Evolutionary conservation across 2,113 vertebrate species (phyloP).

Genomic region (Apus apus): DNA sequence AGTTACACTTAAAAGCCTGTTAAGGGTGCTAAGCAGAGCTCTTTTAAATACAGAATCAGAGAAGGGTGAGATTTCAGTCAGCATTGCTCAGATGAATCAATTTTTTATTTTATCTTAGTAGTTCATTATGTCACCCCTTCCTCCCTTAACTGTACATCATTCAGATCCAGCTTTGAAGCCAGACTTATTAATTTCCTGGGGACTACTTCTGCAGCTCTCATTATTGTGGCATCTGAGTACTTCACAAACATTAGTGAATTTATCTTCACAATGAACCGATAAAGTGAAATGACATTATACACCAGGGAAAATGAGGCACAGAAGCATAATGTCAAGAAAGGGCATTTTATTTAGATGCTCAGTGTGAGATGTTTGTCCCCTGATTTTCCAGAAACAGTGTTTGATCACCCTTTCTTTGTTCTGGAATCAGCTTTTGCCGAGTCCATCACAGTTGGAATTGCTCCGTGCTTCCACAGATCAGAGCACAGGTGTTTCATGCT

Average conservation of each 20-base stretch:
- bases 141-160: slow-evolving; percentile 9
- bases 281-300: neutral
- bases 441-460: neutral
- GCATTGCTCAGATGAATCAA: neutral
- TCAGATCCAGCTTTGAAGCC: neutral
- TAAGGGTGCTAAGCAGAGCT: neutral
- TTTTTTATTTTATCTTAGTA: slow-evolving; percentile 27
- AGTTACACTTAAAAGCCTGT: neutral
- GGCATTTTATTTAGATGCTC: neutral
- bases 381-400: neutral
- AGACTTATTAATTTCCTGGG: slow-evolving; percentile 51
- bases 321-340: neutral
- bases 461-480: neutral
- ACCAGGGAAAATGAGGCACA: neutral
- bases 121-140: slow-evolving; percentile 10
- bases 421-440: neutral
- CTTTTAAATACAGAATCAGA: neutral
- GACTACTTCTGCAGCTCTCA: neutral
- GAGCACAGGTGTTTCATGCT: neutral
- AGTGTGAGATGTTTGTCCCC: neutral
- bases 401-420: neutral
- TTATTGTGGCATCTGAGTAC: neutral
- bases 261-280: neutral
- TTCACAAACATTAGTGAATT: slow-evolving; percentile 48
- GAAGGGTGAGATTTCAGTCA: neutral